Base-by-base conservation (phyloP, 1,140 invertebrate genomes). In the Bombus waltoni region DNA sequence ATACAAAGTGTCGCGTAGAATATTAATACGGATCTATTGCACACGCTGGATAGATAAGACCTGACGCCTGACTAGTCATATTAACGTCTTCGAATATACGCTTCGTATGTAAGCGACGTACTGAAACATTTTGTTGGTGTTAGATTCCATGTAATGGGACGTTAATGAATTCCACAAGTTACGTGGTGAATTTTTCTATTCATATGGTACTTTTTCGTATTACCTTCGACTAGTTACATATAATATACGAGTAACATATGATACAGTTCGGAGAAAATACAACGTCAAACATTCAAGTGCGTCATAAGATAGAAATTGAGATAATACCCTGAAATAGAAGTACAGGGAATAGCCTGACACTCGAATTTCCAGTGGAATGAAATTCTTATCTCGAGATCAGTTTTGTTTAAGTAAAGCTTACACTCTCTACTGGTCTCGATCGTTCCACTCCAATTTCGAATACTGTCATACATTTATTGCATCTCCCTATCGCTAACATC, bases 1-100 rank as follows among this genome's bases (percentile, higher is more conserved):
- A 8, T 53, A 32, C 72, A 15, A 65, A 44, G 72, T n/a, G 38
- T 25, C 44, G 28, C 42, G 5, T 25, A 38, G 81, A 83, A 75
- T 83, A 66, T 83, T 76, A 76, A 83, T 40, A 72, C 4, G 22
- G 3, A 22, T 68, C 57, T 76, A 53, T 71, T 66, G 72, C 59
- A 76, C 59, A 22, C 15, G n/a, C 18, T 38, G 25, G 59, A 76
- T 32, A 44, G 72, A 83, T 83, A 76, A 53, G 32, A 66, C 62
- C 18, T 38, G 81, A 22, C 42, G 40, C 11, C 25, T 62, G 15
- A 15, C 72, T 83, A 8, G 53, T 65, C 65, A 65, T 13, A 57
- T 13, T 68, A 75, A 81, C 28, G 68, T 32, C 35, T 42, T 59
- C 22, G 42, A 74, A 65, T n/a, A 10, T 65, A 32, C 32, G 42